Percentiles rank a stretch among this genome's conserved stretches.
Conservation (phyloP, 2,888 invertebrate genomes). For the Catocala nupta region DNA sequence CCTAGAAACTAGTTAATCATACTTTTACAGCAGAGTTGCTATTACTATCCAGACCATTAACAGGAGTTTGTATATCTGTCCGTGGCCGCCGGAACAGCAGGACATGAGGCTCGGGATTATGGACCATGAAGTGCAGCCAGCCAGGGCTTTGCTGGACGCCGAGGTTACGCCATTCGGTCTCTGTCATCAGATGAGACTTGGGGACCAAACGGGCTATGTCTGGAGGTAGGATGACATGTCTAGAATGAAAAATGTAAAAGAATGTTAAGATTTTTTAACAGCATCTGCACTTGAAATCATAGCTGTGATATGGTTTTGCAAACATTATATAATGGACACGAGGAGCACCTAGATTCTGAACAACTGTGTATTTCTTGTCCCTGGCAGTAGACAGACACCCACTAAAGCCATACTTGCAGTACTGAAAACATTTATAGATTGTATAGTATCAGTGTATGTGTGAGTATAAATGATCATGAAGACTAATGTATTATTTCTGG, state of each 20-base stretch:
- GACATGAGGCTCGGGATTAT: constrained; percentile 96
- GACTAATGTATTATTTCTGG: too few species aligned
- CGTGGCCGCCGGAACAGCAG: constrained; percentile 91
- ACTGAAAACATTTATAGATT: too few species aligned
- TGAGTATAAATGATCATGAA: too few species aligned
- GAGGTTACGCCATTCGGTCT: constrained; percentile 97
- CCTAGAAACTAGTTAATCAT: constrained; percentile 51
- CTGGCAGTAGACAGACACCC: too few species aligned
- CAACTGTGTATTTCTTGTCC: too few species aligned
- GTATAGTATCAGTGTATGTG: too few species aligned
- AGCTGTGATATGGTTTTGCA: too few species aligned
- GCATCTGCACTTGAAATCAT: too few species aligned
- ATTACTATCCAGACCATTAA: constrained; percentile 71
- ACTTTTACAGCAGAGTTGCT: constrained; percentile 70
- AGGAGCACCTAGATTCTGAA: too few species aligned
- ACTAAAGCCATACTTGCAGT: too few species aligned
- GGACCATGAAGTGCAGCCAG: constrained; percentile 95
- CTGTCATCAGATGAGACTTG: constrained; percentile 96
- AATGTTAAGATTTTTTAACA: not conserved
- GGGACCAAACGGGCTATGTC: constrained; percentile 95
- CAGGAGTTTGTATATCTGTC: constrained; percentile 64
- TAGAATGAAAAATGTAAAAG: constrained; percentile 64
- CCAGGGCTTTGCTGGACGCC: constrained; percentile 98
- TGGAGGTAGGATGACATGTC: constrained; percentile 96
- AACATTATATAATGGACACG: too few species aligned